A percentile compares a stretch with the other conserved stretches of the same genome.
Conservation (phyloP, 2,797 vertebrate species). For the Galagoides demidoff region DNA sequence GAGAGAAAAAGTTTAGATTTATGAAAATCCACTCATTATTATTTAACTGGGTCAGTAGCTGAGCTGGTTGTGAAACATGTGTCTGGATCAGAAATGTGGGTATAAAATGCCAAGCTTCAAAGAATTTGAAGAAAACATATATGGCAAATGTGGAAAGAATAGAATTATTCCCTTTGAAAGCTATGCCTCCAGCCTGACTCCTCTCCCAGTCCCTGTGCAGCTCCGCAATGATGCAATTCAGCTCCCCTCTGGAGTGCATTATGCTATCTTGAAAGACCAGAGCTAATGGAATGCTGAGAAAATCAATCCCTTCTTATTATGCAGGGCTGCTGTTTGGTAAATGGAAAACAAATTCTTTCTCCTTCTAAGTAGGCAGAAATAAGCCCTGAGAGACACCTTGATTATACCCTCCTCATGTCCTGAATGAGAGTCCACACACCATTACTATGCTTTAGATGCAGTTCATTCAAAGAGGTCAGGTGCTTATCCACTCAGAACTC, state of each 20-base stretch:
- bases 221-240: not conserved
- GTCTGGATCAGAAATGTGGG: conserved; percentile 5
- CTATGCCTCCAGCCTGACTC: not conserved
- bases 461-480: not conserved
- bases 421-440: not conserved
- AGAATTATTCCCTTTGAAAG: conserved; percentile 39
- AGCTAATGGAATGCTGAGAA: conserved; percentile 54
- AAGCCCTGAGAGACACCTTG: conserved; percentile 1
- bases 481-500: not conserved
- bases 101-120: conserved; percentile 49
- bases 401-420: not conserved
- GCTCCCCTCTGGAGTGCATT: not conserved
- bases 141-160: not conserved
- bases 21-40: conserved; percentile 52
- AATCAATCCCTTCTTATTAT: conserved; percentile 63
- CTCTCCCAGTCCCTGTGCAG: not conserved
- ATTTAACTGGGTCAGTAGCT: conserved; percentile 53
- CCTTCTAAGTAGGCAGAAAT: conserved; percentile 17
- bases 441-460: not conserved
- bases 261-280: conserved; percentile 49
- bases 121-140: not conserved
- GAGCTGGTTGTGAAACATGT: conserved; percentile 32
- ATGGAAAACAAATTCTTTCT: conserved; percentile 63
- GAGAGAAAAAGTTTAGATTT: conserved; percentile 37
- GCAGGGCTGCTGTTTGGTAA: conserved; percentile 56